Conservation (phyloP, 53 echinoderm and acorn worm species). For the Luidia sarsii region DNA sequence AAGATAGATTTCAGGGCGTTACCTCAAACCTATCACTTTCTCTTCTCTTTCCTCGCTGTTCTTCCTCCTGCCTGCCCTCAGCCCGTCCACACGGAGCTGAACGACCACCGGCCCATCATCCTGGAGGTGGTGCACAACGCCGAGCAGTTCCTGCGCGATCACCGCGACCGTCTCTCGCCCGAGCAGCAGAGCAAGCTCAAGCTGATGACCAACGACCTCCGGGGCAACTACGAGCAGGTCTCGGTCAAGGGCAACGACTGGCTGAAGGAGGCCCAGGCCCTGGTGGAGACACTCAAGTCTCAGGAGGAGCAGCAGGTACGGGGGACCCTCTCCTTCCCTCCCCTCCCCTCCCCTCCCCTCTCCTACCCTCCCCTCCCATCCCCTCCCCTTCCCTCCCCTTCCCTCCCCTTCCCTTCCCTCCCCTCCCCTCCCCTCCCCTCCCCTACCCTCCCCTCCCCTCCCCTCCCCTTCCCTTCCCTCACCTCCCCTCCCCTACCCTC, state of each 20-base stretch:
- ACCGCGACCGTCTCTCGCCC: slow-evolving; percentile 85
- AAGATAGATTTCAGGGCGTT: too few species aligned
- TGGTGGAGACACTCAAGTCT: slow-evolving; percentile 81
- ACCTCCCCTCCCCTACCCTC: too few species aligned
- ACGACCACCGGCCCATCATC: slow-evolving; percentile 90
- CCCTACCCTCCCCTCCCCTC: too few species aligned
- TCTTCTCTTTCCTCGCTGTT: too few species aligned
- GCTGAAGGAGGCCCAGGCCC: slow-evolving; percentile 77
- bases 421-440: too few species aligned
- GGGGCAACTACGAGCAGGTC: slow-evolving; percentile 79
- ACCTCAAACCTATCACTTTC: too few species aligned
- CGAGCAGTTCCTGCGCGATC: slow-evolving; percentile 96
- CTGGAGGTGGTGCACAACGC: slow-evolving; percentile 89
- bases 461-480: too few species aligned
- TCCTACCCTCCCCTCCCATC: too few species aligned
- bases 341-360: too few species aligned
- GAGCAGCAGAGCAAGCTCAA: slow-evolving; percentile 92
- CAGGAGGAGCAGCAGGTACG: slow-evolving; percentile 88
- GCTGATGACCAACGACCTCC: slow-evolving; percentile 87
- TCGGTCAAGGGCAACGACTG: slow-evolving; percentile 89
- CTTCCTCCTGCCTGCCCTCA: slow-evolving; percentile 22
- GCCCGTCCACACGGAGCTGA: slow-evolving; percentile 84
- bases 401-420: too few species aligned
- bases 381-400: too few species aligned
- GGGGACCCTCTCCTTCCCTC: too few species aligned